phyloP scores from a whole-genome alignment of 2,888 invertebrate species.

The Macrophya annulata region DNA sequence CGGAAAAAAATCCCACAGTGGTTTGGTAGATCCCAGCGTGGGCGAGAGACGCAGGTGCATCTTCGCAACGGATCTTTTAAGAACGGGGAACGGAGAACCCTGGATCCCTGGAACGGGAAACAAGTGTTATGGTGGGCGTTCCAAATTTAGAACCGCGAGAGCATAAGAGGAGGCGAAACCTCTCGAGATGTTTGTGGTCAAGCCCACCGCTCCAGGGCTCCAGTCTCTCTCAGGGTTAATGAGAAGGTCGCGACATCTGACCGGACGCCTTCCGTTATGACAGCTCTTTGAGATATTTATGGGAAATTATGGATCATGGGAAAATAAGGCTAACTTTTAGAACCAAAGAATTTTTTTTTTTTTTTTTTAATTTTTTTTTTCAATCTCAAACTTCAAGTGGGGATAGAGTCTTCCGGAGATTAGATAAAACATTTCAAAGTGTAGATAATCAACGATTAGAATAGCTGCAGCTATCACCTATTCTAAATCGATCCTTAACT shows the following conservation, averaged over 20 bases:
- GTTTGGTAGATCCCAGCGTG: slow-evolving; percentile 63
- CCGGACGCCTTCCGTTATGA: slow-evolving; percentile 75
- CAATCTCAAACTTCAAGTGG: slow-evolving; percentile 36
- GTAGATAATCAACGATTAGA: too few relatives aligned
- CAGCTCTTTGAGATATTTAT: slow-evolving; percentile 73
- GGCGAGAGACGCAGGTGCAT: slow-evolving; percentile 74
- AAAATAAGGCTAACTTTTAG: slow-evolving; percentile 60
- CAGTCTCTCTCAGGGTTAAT: slow-evolving; percentile 70
- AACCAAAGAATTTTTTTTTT: slow-evolving; percentile 44
- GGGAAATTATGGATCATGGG: slow-evolving; percentile 74
- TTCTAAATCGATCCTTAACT: too few relatives aligned
- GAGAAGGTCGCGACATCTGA: slow-evolving; percentile 75
- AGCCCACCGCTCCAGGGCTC: slow-evolving; percentile 65
- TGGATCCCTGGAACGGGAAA: slow-evolving; percentile 57
- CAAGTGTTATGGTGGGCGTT: slow-evolving; percentile 71
- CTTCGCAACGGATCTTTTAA: slow-evolving; percentile 63
- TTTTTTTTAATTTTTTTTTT: not conserved
- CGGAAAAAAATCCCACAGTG: slow-evolving; percentile 64
- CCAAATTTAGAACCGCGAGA: slow-evolving; percentile 71
- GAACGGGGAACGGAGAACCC: slow-evolving; percentile 61
- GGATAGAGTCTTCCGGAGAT: slow-evolving; percentile 34
- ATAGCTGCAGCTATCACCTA: too few relatives aligned
- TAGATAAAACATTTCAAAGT: not conserved
- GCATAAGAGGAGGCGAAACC: slow-evolving; percentile 60
- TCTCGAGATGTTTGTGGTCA: slow-evolving; percentile 74